A percentile compares a stretch with the other conserved stretches of the same genome.
Evolutionary conservation across 1,140 invertebrate species (phyloP).

Genomic region (Microplitis mediator): DNA sequence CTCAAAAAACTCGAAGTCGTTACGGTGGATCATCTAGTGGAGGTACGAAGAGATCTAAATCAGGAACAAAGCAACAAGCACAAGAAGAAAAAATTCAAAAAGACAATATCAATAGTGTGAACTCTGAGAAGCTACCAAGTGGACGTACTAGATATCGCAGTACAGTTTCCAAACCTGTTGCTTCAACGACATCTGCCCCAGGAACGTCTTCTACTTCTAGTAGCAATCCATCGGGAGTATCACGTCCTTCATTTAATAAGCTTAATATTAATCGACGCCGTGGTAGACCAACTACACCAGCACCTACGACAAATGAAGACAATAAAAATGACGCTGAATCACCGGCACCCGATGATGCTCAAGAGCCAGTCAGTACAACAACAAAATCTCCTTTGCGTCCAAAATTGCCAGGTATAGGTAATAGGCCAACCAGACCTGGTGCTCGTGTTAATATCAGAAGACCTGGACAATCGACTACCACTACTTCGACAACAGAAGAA

Average conservation of each 20-base stretch:
- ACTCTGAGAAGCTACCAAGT: slow-evolving; percentile 40
- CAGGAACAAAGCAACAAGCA: slow-evolving; percentile 42
- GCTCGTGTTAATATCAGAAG: slow-evolving; percentile 66
- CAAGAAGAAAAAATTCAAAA: slow-evolving; percentile 51
- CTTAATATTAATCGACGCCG: slow-evolving; percentile 52
- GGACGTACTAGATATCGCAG: slow-evolving; percentile 50
- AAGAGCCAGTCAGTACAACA: slow-evolving; percentile 25
- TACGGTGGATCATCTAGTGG: slow-evolving; percentile 41
- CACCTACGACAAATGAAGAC: slow-evolving; percentile 43
- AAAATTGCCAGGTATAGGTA: slow-evolving; percentile 42
- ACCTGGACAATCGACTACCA: slow-evolving; percentile 57
- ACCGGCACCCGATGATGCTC: slow-evolving; percentile 32
- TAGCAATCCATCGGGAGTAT: slow-evolving; percentile 32
- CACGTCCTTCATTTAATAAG: slow-evolving; percentile 52
- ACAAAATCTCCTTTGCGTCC: slow-evolving; percentile 34
- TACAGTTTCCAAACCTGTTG: slow-evolving; percentile 36
- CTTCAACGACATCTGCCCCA: slow-evolving; percentile 36
- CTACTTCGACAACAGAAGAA: slow-evolving; percentile 45
- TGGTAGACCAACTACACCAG: slow-evolving; percentile 45
- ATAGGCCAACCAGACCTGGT: slow-evolving; percentile 64
- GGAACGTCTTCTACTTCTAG: slow-evolving; percentile 28
- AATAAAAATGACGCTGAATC: slow-evolving; percentile 39
- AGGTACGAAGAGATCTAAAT: slow-evolving; percentile 51
- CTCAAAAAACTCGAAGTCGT: slow-evolving; percentile 43
- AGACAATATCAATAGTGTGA: slow-evolving; percentile 39